A percentile compares a stretch with the other conserved stretches of the same genome.
Conservation (phyloP, 1,140 invertebrate genomes). For the Lethrus apterus region DNA sequence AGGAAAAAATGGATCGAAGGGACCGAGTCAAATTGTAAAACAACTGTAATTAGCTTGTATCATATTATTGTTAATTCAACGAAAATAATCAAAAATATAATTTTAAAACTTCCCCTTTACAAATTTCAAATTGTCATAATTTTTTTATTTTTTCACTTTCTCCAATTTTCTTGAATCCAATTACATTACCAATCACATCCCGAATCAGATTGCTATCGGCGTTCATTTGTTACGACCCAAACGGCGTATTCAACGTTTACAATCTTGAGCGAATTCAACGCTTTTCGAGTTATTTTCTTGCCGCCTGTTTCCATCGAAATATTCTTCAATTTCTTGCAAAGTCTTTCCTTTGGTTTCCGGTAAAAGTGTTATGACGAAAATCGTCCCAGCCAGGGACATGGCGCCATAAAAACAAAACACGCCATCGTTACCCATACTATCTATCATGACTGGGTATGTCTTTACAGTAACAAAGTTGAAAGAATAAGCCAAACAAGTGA, state of each 20-base stretch:
- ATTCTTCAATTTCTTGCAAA: conserved; percentile 62
- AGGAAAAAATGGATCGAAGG: no score
- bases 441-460: conserved; percentile 56
- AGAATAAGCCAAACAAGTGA: conserved; percentile 57
- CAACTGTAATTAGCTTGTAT: no score
- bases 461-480: conserved; percentile 70
- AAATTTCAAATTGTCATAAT: no score
- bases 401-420: conserved; percentile 66
- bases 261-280: neutral
- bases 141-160: no score
- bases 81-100: no score
- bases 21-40: no score
- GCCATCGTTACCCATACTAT: conserved; percentile 49
- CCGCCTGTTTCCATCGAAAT: conserved; percentile 40
- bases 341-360: conserved; percentile 77
- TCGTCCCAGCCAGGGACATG: conserved; percentile 56
- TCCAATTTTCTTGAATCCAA: no score
- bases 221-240: no score
- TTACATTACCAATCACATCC: no score
- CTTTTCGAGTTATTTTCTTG: conserved; percentile 15
- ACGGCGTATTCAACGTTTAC: neutral
- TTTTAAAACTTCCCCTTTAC: no score
- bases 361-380: conserved; percentile 60
- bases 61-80: no score
- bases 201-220: no score